phyloP scores from a whole-genome alignment of 2,888 invertebrate genomes.

The Tortricodes alternella region DNA sequence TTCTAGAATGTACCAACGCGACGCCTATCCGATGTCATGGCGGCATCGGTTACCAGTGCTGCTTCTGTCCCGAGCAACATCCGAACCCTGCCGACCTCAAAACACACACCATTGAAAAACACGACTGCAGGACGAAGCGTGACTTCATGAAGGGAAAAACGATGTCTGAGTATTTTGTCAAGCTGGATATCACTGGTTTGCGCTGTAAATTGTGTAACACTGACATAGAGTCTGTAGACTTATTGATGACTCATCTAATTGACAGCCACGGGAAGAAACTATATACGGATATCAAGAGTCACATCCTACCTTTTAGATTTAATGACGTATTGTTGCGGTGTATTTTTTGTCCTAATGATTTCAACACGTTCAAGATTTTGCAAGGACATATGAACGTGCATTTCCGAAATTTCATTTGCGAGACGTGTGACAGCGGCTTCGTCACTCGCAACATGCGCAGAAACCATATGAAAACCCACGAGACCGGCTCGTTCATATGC shows the following conservation, averaged over 20 bases:
- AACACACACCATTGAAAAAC: slow-evolving; percentile 44
- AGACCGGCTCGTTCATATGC: slow-evolving; percentile 57
- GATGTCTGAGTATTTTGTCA: slow-evolving; percentile 49
- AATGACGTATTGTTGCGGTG: slow-evolving; percentile 40
- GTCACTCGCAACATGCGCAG: slow-evolving; percentile 54
- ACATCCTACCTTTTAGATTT: slow-evolving; percentile 57
- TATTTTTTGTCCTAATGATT: slow-evolving; percentile 39
- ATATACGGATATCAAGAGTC: slow-evolving; percentile 45
- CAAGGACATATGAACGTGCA: slow-evolving; percentile 51
- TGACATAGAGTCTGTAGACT: slow-evolving; percentile 10
- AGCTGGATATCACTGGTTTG: slow-evolving; percentile 52
- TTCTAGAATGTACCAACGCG: slow-evolving; percentile 53
- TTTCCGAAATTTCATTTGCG: slow-evolving; percentile 47
- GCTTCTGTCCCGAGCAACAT: slow-evolving; percentile 47
- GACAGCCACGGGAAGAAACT: slow-evolving; percentile 39
- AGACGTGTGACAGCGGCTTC: slow-evolving; percentile 51
- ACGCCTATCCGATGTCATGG: slow-evolving; percentile 52
- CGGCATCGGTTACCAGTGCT: slow-evolving; percentile 52
- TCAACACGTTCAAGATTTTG: slow-evolving; percentile 43
- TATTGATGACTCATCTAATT: slow-evolving; percentile 7
- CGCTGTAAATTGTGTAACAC: slow-evolving; percentile 32
- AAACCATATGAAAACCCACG: slow-evolving; percentile 55
- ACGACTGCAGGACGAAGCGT: slow-evolving; percentile 40
- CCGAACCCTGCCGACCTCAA: slow-evolving; percentile 48
- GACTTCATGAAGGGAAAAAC: slow-evolving; percentile 47